Evolutionary conservation across 2,113 vertebrate species (phyloP), one percentile per base, ranked within the genome.

Genomic region (Periophthalmodon schlosseri): DNA sequence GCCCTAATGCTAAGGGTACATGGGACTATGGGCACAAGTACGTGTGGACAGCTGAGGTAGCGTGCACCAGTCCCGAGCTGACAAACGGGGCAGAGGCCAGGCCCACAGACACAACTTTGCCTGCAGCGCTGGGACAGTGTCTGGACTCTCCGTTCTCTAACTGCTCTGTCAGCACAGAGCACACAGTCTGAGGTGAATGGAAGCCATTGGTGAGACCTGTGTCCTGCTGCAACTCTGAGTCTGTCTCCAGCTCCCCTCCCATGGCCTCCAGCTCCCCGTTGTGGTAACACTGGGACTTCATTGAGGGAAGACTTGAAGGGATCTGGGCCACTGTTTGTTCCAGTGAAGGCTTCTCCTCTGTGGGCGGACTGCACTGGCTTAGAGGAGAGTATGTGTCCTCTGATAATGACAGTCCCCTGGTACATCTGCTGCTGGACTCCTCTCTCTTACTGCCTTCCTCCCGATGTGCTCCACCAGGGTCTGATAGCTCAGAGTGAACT

Each of bases 401-500:
- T 66, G 76, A 79, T 75, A 87, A 76, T 58, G 87, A 91, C 21
- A 81, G 85, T 73, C 84, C 88, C 33, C 79, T 71, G 75, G 78
- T 83, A 23, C 57, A 74, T n/a, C 12, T 60, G 57, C 57, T 65
- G 61, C 76, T 80, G 10, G 73, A 72, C 46, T 72, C 78, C 0
- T 80, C 79, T 21, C 46, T 66, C 34, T 76, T 28, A 18, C 61
- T 39, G 58, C 57, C 47, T 20, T 0, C 72, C 76, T 82, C 78
- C 36, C 81, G 91, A 74, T 58, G 93, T 78, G 85, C 92, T 82
- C 84, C 91, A 71, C 79, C 84, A 33, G 91, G 92, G 15, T 96
- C 95, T 15, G 95, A 94, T 75, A 97, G 95, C 88, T 97, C 96
- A 2, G 96, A 98, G 88, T 99, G 98, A 82, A 99, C 97, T 0